These are phyloP conservation scores for Cyanoderma ruficeps DNA, from an alignment of 2,113 vertebrate species.

Conservation along the genomic window DNA sequence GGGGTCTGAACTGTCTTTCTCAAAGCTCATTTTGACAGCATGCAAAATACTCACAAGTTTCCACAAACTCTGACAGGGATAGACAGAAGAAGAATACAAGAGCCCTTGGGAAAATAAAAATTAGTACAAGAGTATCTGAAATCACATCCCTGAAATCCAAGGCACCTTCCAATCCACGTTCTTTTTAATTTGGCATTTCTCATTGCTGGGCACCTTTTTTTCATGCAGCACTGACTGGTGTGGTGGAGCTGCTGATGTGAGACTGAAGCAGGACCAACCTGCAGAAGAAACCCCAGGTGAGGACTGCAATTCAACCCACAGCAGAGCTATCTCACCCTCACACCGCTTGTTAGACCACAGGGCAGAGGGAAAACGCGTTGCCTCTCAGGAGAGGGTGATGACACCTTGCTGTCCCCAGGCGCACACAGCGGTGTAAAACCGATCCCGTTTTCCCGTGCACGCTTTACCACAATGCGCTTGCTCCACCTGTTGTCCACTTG, in stretches of 20 bases:
- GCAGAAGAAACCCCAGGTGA: rapidly evolving
- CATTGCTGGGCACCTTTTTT: neutral
- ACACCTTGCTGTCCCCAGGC: rapidly evolving
- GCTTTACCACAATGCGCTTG: neutral
- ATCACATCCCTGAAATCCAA: neutral
- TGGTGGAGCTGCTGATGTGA: neutral
- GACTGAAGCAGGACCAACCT: neutral
- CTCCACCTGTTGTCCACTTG: slow-evolving; percentile 49
- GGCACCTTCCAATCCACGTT: neutral
- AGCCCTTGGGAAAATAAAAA: neutral
- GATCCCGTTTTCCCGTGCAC: rapidly evolving
- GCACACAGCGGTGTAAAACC: rapidly evolving
- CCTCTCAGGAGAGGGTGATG: neutral
- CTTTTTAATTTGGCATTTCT: neutral
- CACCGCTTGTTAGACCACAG: neutral
- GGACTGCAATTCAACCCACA: neutral
- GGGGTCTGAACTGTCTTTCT: too few relatives aligned
- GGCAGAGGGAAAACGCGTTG: neutral
- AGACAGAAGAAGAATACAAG: neutral
- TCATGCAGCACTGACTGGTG: neutral
- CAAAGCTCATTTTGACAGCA: neutral
- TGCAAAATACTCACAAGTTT: neutral
- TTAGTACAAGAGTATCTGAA: neutral
- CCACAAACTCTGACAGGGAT: neutral
- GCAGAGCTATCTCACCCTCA: neutral